Evolutionary conservation across 2,113 vertebrate genomes (phyloP).

Genomic region (Prolemur simus): DNA sequence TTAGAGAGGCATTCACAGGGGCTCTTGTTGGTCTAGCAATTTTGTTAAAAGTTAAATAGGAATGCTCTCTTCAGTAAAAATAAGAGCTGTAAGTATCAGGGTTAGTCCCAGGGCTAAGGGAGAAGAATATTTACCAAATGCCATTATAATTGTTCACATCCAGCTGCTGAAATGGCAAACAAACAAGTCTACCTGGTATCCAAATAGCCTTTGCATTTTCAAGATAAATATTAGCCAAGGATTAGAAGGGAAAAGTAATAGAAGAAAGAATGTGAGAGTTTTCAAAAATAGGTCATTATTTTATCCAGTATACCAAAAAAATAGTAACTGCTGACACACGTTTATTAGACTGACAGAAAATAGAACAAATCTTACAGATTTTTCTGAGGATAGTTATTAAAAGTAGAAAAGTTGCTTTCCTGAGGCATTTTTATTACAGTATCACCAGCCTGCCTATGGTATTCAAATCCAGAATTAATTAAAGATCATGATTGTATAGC

Average conservation of each 20-base stretch:
- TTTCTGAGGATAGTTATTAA: constrained; percentile 6
- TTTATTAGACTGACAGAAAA: not conserved
- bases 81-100: not conserved
- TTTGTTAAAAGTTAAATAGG: not conserved
- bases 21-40: not conserved
- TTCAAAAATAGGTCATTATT: constrained; percentile 21
- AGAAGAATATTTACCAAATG: not conserved
- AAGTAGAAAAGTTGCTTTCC: not conserved
- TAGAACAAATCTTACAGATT: not conserved
- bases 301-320: not conserved
- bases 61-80: not conserved
- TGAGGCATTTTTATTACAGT: not conserved
- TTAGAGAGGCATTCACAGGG: not conserved
- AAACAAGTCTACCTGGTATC: not conserved
- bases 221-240: constrained; percentile 57
- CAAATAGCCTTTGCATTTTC: not conserved
- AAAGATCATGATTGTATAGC: not conserved
- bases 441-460: not conserved
- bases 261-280: not conserved
- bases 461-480: constrained; percentile 46
- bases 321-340: not conserved
- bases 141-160: constrained; percentile 46
- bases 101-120: not conserved
- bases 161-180: not conserved
- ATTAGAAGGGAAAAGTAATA: not conserved